A percentile compares a stretch with the other conserved stretches of the same genome.
Evolutionary conservation across 2,797 vertebrate genomes (phyloP).

Genomic region (Sebastolobus alascanus): DNA sequence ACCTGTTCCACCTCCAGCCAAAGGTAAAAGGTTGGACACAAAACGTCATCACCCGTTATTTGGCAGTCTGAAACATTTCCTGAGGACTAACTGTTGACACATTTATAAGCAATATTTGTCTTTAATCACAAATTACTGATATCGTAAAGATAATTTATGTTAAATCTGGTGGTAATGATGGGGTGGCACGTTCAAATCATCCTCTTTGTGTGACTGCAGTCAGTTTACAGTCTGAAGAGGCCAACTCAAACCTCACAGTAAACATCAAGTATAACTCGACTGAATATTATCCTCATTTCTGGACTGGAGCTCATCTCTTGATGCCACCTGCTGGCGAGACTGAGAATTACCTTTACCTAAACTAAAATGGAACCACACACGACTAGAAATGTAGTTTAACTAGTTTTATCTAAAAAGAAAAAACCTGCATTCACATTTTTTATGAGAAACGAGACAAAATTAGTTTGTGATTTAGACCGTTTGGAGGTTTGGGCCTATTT

Average conservation of each 20-base stretch:
- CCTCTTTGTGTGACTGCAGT: constrained; percentile 30
- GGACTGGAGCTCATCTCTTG: constrained; percentile 37
- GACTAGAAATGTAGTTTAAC: constrained; percentile 13
- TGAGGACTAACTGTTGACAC: constrained; percentile 46
- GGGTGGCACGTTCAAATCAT: constrained; percentile 21
- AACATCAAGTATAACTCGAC: constrained; percentile 21
- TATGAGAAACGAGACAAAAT: constrained; percentile 15
- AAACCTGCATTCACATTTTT: constrained; percentile 17
- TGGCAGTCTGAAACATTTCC: constrained; percentile 45
- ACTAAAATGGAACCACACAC: constrained; percentile 35
- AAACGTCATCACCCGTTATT: constrained; percentile 19
- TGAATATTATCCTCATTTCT: constrained; percentile 47
- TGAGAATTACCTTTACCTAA: constrained; percentile 44
- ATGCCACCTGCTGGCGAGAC: constrained; percentile 81
- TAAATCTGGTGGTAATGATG: constrained; percentile 4
- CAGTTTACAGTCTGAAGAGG: constrained; percentile 43
- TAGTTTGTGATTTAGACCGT: constrained; percentile 27
- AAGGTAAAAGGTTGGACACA: constrained; percentile 47
- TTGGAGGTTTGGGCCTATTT: constrained; percentile 26
- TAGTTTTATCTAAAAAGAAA: constrained; percentile 8
- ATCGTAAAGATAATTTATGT: constrained; percentile 23
- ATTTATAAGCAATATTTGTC: constrained; percentile 52
- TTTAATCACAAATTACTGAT: constrained; percentile 47
- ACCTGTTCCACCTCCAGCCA: constrained; percentile 31
- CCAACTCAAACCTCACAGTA: constrained; percentile 22